Conservation (phyloP, 2,113 vertebrate genomes). For the Labeo catla region DNA sequence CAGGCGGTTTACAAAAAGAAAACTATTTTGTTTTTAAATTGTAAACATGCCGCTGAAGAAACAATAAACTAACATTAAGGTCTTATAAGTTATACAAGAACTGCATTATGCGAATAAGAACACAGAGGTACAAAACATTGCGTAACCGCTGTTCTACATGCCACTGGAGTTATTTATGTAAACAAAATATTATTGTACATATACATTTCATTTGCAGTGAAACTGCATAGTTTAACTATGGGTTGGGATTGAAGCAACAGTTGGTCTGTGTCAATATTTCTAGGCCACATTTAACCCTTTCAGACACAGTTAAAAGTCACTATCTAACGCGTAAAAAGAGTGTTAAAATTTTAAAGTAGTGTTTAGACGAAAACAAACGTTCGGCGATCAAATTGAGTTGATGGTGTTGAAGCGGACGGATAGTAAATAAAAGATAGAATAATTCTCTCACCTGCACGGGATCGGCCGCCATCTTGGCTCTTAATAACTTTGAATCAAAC, state of each 20-base stretch:
- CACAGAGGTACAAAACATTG: neutral
- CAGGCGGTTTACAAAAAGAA: too few relatives aligned
- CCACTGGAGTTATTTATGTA: neutral
- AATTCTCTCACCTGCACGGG: constrained; percentile 67
- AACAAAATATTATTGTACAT: neutral
- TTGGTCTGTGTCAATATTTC: constrained; percentile 58
- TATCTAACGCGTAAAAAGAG: neutral
- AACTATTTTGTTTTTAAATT: neutral
- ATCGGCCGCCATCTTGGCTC: constrained; percentile 68
- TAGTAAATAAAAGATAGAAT: neutral
- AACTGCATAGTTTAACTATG: neutral
- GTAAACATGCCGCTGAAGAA: neutral
- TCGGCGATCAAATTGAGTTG: neutral
- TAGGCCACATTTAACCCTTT: constrained; percentile 53
- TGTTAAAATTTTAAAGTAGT: neutral
- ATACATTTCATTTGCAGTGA: neutral
- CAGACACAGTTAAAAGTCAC: constrained; percentile 2
- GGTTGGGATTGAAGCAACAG: constrained; percentile 57
- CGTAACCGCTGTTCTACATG: neutral
- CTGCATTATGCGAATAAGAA: neutral
- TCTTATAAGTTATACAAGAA: too few relatives aligned
- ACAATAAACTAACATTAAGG: neutral
- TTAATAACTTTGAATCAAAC: constrained; percentile 66
- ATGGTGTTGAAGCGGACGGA: neutral
- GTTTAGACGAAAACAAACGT: neutral